Evolutionary conservation across 2,888 invertebrate genomes (phyloP), one percentile per base, ranked within the genome.

Genomic region (Dichetophora obliterata): DNA sequence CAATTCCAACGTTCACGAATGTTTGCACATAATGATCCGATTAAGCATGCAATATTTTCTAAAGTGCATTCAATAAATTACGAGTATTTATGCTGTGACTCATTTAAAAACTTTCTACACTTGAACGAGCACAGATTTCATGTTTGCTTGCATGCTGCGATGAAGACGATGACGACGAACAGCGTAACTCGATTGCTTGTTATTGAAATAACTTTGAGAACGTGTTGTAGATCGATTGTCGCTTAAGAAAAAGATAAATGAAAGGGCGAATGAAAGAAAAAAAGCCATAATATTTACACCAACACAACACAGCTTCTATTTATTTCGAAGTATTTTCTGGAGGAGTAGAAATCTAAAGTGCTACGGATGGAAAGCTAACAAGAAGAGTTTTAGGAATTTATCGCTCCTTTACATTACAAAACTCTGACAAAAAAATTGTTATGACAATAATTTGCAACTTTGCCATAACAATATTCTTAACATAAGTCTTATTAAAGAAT

Each of bases 91-190:
- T 14, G 19, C 34, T 63, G 72, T 73, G 61, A 73, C 72, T 73
- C 43, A 61, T 63, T 73, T 73, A 31, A 63, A 24, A 73, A 63
- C 72, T 61, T 48, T 73, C 72, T 63, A 63, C 61, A 73, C 72
- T 73, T 50, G 61, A 73, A 31, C 59, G 72, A 43, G 43, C 61
- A 61, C 61, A 24, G 27, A 27, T 54, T 34, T 57, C 9, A 9
- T 52, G 43, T 54, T 71, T 71, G 54, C 37, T 34, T 34, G 34
- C 52, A 24, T 14, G 69, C 19, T 43, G 19, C 34, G 8, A 31
- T 71, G 37, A 14, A 22, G 11, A 24, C 57, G 57, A 59, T 16
- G 24, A 27, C 27, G 24, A 27, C 24, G 59, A 27, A 59, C 59
- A 31, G 14, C 9, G 59, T 59, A 24, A 14, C 54, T 71, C 37